Base-by-base conservation (phyloP, 1,140 invertebrate genomes). In the Atta colombica region DNA sequence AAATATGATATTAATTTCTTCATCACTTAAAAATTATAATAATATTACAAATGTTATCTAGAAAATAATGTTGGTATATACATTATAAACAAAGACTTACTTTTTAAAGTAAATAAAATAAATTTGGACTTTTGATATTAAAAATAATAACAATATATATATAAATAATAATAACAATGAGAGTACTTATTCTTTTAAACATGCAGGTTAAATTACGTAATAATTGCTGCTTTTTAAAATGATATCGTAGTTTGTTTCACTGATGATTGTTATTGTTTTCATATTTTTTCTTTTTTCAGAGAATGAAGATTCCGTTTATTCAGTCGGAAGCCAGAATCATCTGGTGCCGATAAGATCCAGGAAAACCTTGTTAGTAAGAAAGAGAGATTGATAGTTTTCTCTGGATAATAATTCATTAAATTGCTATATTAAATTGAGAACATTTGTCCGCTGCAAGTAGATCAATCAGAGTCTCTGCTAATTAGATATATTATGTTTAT, bases 341-440 rank as follows among this genome's bases (percentile, higher is more conserved):
- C 75, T 95, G 77, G 93, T 94, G 3, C 77, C 89, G 10, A 91
- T 95, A 28, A 95, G 93, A 92, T 94, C 94, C 6, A 93, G 92
- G 28, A 88, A 88, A 8, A 78, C 92, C 16, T 94, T 90, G 94
- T 95, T 91, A 94, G 94, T 90, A 85, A 72, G 16, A n/a, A 45
- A 51, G 14, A 2, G 12, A 69, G 25, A 86, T 77, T 35, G 21
- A 21, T 21, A 58, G 8, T 60, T 61, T 61, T 58, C 18, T 55
- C 39, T 6, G 12, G 21, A 39, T 35, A 18, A 28, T 10, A 31
- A 18, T 3, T 28, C 16, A 60, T 87, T 81, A 65, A 72, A 55
- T 87, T n/a, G 53, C 49, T 25, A 60, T 12, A 80, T 86, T 72
- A 60, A 49, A 35, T n/a, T 18, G 12, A 49, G 28, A 61, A 61